Percentiles rank a stretch among this genome's conserved stretches.
Conservation (phyloP, 2,797 vertebrate genomes). For the Anabas testudineus region DNA sequence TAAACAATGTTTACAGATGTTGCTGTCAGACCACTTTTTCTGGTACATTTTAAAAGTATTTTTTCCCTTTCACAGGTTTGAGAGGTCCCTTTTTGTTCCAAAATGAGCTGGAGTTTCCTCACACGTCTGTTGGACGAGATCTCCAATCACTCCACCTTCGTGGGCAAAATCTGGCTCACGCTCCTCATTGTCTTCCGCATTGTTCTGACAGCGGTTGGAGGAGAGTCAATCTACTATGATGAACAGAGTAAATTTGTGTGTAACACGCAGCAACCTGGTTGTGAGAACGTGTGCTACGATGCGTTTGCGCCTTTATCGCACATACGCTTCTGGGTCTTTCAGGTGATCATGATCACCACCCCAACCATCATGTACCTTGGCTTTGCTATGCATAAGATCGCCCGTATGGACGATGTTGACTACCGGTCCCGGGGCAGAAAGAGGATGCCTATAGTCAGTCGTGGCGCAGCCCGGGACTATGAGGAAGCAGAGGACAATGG, state of each 20-base stretch:
- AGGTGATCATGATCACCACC: slow-evolving; percentile 91
- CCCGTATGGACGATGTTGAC: slow-evolving; percentile 81
- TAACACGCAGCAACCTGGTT: slow-evolving; percentile 92
- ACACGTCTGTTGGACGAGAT: slow-evolving; percentile 94
- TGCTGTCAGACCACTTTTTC: no score
- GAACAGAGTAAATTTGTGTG: slow-evolving; percentile 96
- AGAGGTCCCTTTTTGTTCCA: slow-evolving; percentile 44
- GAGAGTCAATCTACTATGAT: slow-evolving; percentile 94
- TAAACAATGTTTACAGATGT: no score
- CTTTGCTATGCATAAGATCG: slow-evolving; percentile 93
- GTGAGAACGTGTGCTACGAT: slow-evolving; percentile 94
- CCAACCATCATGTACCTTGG: slow-evolving; percentile 93
- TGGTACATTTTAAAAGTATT: background rate
- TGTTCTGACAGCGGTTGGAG: slow-evolving; percentile 91
- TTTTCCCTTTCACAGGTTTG: slow-evolving; percentile 57
- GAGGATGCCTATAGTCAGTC: slow-evolving; percentile 86
- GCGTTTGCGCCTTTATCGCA: slow-evolving; percentile 92
- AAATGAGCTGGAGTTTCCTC: slow-evolving; percentile 95
- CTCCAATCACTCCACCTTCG: slow-evolving; percentile 94
- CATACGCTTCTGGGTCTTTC: slow-evolving; percentile 93
- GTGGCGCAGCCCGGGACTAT: slow-evolving; percentile 88
- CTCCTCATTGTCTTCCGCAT: slow-evolving; percentile 93
- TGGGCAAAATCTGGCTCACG: slow-evolving; percentile 94
- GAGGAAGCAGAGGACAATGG: slow-evolving; percentile 93
- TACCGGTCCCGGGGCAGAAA: slow-evolving; percentile 73